Base-by-base conservation (phyloP, 2,113 vertebrate genomes). In the Onychostruthus taczanowskii region DNA sequence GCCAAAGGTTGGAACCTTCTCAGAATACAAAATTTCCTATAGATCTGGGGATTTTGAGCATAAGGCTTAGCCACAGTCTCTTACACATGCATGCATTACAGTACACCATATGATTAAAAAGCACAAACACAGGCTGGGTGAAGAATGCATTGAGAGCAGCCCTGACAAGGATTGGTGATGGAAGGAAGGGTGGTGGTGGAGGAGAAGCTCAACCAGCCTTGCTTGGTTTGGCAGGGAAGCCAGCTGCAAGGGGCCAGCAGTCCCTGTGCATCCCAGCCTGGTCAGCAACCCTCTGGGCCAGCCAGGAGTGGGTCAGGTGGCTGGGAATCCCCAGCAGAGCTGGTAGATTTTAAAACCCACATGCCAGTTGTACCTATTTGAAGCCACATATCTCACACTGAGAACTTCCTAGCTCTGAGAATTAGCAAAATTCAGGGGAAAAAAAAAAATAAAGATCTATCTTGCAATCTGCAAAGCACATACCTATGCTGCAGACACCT, bases 251-350 rank as follows among this genome's bases (percentile, higher is more conserved):
- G 28, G 23, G 23, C 39, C 75, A 9, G 4, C 3, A 8, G 50
- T 15, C n/a, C 41, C 56, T 12, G 61, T 4, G 14, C 56, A 26
- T 19, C 70, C 59, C 0, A 0, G 39, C 31, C 9, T 0, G 13
- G 26, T 4, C 3, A 37, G 64, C 0, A 0, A 11, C 53, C 26
- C 69, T 18, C 44, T 2, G 3, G 44, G 46, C 27, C 63, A 23
- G n/a, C 3, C 1, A 64, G 17, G 46, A 77, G 39, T 1, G 3
- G 14, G 7, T 6, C 17, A 56, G 49, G 33, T 17, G 52, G 5
- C 59, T 31, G 53, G 37, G n/a, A 63, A 41, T 39, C 27, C 31
- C 14, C 49, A 26, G 47, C 47, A 63, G 47, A 31, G 35, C 9
- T 43, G 72, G 6, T 13, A 5, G 3, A 5, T 41, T 87, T 44